Evolutionary conservation across 2,113 vertebrate genomes (phyloP).

Genomic region (Gorsachius goisagi): DNA sequence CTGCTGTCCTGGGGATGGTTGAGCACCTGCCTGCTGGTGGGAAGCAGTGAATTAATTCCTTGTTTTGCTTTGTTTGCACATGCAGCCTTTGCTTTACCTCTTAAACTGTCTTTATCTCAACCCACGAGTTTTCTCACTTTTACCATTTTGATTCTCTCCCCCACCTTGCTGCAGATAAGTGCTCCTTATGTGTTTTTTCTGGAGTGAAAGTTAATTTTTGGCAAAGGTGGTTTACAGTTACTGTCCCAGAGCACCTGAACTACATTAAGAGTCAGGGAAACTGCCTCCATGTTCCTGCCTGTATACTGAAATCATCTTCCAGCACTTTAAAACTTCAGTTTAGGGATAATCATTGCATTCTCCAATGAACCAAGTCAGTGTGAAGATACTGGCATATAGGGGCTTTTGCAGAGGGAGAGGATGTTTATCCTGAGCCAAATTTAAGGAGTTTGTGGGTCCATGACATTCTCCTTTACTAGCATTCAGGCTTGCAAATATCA

Average conservation of each 20-base stretch:
- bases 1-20: too few species aligned
- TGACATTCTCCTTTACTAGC: not conserved
- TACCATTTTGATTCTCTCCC: too few species aligned
- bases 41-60: too few species aligned
- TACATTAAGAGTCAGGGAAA: not conserved
- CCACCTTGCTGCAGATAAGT: not conserved
- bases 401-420: not conserved
- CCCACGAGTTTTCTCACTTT: too few species aligned
- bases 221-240: not conserved
- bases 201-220: not conserved
- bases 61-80: too few species aligned
- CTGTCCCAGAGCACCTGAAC: not conserved
- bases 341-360: not conserved
- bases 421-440: not conserved
- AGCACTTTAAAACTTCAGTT: not conserved
- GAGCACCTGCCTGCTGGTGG: too few species aligned
- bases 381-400: not conserved
- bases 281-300: not conserved
- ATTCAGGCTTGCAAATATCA: not conserved
- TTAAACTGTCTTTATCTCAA: too few species aligned
- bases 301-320: not conserved
- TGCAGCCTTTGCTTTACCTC: too few species aligned
- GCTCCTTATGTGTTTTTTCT: not conserved
- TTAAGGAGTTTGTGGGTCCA: not conserved
- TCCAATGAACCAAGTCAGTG: not conserved